phyloP scores from a whole-genome alignment of 2,888 invertebrate genomes.

The Andrena hattorfiana region DNA sequence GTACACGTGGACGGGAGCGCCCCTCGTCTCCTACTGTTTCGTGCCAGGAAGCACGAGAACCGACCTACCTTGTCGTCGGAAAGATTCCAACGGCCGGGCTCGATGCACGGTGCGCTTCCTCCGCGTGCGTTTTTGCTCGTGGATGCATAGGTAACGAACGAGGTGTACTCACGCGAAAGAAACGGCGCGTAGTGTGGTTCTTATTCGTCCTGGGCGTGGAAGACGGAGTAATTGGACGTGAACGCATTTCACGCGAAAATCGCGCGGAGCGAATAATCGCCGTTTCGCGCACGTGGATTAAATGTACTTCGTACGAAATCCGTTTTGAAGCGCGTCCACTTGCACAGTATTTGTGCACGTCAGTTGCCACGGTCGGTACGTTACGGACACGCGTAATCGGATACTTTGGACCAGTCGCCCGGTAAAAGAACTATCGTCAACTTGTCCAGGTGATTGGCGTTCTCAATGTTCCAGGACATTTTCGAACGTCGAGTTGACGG shows the following conservation, averaged over 20 bases:
- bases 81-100: slow-evolving; percentile 26
- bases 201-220: slow-evolving; percentile 1
- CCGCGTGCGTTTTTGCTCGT: slow-evolving; percentile 8
- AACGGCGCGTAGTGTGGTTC: slow-evolving; percentile 26
- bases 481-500: background rate
- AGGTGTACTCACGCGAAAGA: slow-evolving; percentile 46
- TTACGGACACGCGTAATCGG: slow-evolving; percentile 10
- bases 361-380: background rate
- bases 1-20: slow-evolving; percentile 15
- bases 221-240: slow-evolving; percentile 14
- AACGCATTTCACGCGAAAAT: slow-evolving; percentile 19
- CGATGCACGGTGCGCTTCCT: slow-evolving; percentile 22
- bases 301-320: background rate
- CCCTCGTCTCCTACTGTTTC: slow-evolving; percentile 6
- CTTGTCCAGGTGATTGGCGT: slow-evolving; percentile 19
- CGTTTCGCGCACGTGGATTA: slow-evolving; percentile 24
- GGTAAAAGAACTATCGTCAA: background rate
- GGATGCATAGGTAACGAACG: slow-evolving; percentile 43
- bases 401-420: slow-evolving; percentile 10
- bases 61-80: slow-evolving; percentile 36
- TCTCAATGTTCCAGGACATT: slow-evolving; percentile 1
- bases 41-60: slow-evolving; percentile 22
- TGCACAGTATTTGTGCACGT: background rate
- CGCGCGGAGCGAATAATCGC: slow-evolving; percentile 23
- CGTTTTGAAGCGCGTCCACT: background rate